These are phyloP conservation scores for Ellobium chinense DNA, from an alignment of 2,888 invertebrate genomes.

Conservation along the genomic window DNA sequence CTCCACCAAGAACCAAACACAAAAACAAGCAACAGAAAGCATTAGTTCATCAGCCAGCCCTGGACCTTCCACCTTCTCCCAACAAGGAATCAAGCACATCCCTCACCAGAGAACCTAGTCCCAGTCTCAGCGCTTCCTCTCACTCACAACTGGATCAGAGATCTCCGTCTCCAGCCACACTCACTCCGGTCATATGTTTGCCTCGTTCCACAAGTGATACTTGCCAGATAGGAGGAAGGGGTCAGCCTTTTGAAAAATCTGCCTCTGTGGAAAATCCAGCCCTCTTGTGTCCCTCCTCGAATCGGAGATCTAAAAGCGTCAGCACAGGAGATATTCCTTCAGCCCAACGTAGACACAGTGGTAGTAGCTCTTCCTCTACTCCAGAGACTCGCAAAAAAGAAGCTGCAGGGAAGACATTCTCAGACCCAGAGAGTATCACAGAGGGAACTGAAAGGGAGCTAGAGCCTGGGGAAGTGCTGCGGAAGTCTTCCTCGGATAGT, in stretches of 20 bases:
- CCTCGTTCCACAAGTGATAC: constrained; percentile 41
- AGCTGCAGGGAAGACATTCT: constrained; percentile 33
- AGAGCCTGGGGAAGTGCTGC: constrained; percentile 4
- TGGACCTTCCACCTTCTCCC: constrained; percentile 24
- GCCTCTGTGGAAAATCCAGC: constrained; percentile 4
- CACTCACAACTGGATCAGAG: not conserved
- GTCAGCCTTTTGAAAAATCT: not conserved
- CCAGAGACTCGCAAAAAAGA: constrained; percentile 23
- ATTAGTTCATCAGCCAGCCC: constrained; percentile 11
- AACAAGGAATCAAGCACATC: constrained; percentile 19
- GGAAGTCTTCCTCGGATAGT: constrained; percentile 41
- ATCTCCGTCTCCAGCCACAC: not conserved
- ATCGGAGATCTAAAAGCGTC: constrained; percentile 22
- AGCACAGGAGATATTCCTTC: constrained; percentile 39
- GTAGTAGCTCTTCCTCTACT: not conserved
- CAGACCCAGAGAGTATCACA: constrained; percentile 33
- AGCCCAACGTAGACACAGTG: not conserved
- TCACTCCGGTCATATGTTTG: constrained; percentile 15
- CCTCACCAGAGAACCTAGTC: not conserved
- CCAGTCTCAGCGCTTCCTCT: not conserved
- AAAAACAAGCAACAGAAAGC: constrained; percentile 14
- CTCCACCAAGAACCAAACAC: constrained; percentile 36
- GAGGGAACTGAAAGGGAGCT: not conserved
- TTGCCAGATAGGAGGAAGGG: not conserved
- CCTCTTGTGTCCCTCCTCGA: constrained; percentile 9